Base-by-base conservation (phyloP, 2,888 invertebrate genomes). In the Andrena bucephala region DNA sequence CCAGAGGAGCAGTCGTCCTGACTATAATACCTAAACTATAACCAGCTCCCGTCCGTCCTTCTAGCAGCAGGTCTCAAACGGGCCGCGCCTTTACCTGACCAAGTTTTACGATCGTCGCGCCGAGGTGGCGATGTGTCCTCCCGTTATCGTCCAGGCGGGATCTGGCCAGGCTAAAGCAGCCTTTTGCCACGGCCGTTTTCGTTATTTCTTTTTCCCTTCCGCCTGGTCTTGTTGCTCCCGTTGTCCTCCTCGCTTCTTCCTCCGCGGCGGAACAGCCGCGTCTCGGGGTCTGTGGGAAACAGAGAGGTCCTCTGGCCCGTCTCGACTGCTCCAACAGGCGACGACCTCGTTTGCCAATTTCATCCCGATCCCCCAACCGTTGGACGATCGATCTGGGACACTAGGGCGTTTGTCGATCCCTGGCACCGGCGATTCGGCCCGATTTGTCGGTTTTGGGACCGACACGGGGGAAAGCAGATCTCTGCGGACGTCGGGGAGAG, bases 101-200 rank as follows among this genome's bases (percentile, higher is more conserved):
- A 92, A 93, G 92, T 94, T 94, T 94, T 94, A 94, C 93, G 94
- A 94, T 93, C 93, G 92, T 93, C 93, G 93, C 92, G 92, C 86
- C 93, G 92, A 94, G 94, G 93, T 93, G 93, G 93, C 93, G 93
- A 93, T 93, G 94, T 93, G 93, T 93, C 93, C 93, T 90, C 90
- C 88, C 91, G 92, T 93, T 94, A 94, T 94, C 94, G 90, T 90
- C 72, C 85, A 66, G 89, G 89, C 92, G 91, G 92, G 92, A 93
- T 93, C 93, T 93, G 85, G 81, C 86, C 88, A 79, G 86, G 81
- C 87, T 83, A 89, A 89, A 89, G 87, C 87, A 85, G 85, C 84
- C 88, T 86, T 80, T 85, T 83, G 86, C 88, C 85, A 86, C 84
- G 81, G 79, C 85, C 77, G 69, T 81, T 90, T 91, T 88, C 89